Conservation (phyloP, 1,140 invertebrate genomes). For the Drosophila kepulauana region DNA sequence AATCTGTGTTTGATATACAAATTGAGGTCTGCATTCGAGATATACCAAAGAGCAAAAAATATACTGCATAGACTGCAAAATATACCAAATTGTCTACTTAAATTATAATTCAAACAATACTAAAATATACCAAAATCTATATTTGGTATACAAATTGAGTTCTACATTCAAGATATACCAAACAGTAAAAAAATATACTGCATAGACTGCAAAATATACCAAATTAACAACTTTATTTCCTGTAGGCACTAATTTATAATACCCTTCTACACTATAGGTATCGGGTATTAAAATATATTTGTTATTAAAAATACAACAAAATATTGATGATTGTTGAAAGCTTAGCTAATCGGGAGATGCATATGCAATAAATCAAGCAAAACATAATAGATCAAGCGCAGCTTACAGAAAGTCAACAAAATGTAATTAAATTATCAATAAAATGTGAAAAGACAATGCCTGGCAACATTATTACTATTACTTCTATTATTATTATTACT, state of each 20-base stretch:
- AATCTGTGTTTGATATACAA: too few relatives aligned
- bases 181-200: too few relatives aligned
- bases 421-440: conserved; percentile 67
- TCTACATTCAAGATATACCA: background rate
- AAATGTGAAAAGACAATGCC: conserved; percentile 39
- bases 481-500: conserved; percentile 58
- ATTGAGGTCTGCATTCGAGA: too few relatives aligned
- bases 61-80: too few relatives aligned
- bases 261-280: background rate
- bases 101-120: too few relatives aligned
- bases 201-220: too few relatives aligned
- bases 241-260: too few relatives aligned
- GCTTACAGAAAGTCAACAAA: conserved; percentile 33
- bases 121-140: too few relatives aligned
- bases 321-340: conserved; percentile 9
- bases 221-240: too few relatives aligned
- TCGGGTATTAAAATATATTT: background rate
- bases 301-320: background rate
- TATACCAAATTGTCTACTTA: too few relatives aligned
- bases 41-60: too few relatives aligned
- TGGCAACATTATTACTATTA: conserved; percentile 50
- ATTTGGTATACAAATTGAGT: too few relatives aligned
- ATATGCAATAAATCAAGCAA: conserved; percentile 10
- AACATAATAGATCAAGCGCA: background rate
- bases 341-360: conserved; percentile 3